phyloP scores from a whole-genome alignment of 1,140 invertebrate genomes.

The Orchesella cincta region DNA sequence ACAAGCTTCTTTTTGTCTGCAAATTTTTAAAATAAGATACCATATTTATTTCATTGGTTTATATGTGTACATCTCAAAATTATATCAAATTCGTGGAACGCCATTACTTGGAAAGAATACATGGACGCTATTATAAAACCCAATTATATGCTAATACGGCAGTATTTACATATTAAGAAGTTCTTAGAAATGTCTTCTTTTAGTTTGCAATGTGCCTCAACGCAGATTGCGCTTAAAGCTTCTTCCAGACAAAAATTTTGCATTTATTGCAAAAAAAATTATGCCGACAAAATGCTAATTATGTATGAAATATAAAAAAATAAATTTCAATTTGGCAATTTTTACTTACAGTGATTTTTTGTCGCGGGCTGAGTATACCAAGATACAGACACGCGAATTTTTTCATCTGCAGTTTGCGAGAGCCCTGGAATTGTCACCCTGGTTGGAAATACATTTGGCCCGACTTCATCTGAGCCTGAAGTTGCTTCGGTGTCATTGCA shows the following conservation, averaged over 20 bases:
- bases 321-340: neutral
- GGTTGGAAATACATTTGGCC: neutral
- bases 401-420: slow-evolving; percentile 58
- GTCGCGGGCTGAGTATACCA: slow-evolving; percentile 64
- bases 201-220: no score
- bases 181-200: no score
- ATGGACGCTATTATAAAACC: no score
- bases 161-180: no score
- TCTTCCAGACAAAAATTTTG: neutral
- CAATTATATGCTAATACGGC: no score
- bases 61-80: neutral
- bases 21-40: slow-evolving; percentile 41
- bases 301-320: slow-evolving; percentile 3
- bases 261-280: neutral
- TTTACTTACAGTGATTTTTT: slow-evolving; percentile 60
- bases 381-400: slow-evolving; percentile 65
- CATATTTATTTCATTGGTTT: slow-evolving; percentile 5
- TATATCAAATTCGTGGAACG: no score
- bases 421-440: neutral
- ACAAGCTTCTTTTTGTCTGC: slow-evolving; percentile 62
- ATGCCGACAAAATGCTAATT: neutral
- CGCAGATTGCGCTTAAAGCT: no score
- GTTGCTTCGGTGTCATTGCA: slow-evolving; percentile 41
- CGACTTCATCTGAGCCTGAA: neutral
- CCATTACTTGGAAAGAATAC: no score